Evolutionary conservation across 2,113 vertebrate genomes (phyloP).

Genomic region (Dascyllus trimaculatus): DNA sequence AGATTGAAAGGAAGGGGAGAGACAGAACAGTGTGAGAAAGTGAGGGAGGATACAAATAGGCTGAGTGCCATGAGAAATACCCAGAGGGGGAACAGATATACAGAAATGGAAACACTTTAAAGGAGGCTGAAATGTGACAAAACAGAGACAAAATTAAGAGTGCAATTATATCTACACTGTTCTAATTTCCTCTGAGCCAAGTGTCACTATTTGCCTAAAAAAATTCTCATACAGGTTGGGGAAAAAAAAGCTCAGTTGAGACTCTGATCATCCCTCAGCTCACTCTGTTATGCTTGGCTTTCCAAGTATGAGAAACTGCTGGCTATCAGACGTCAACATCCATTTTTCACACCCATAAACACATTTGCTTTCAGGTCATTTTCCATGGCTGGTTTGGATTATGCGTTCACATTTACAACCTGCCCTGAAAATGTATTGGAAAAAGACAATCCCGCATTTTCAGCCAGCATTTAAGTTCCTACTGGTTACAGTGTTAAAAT

Average conservation of each 20-base stretch:
- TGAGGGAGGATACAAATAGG: constrained; percentile 16
- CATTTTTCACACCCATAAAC: constrained; percentile 47
- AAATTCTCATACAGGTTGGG: constrained; percentile 3
- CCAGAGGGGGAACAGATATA: constrained; percentile 29
- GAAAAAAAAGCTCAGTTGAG: not conserved
- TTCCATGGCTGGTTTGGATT: constrained; percentile 38
- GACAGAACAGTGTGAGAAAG: constrained; percentile 17
- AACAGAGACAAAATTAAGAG: constrained; percentile 42
- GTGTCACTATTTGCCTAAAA: not conserved
- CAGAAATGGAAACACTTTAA: constrained; percentile 50
- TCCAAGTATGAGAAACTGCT: constrained; percentile 49
- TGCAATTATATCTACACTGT: constrained; percentile 23
- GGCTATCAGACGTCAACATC: constrained; percentile 50
- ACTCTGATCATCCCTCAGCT: constrained; percentile 15
- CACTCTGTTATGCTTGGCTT: constrained; percentile 40
- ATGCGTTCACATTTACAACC: constrained; percentile 30
- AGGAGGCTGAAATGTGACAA: constrained; percentile 18
- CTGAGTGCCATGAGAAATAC: constrained; percentile 41
- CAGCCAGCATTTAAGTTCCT: not conserved
- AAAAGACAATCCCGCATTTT: constrained; percentile 28
- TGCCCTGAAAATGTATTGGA: constrained; percentile 27
- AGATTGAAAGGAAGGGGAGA: constrained; percentile 19
- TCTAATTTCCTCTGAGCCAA: constrained; percentile 1
- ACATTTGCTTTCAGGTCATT: constrained; percentile 27
- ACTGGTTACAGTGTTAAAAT: not conserved